Evolutionary conservation across 2,113 vertebrate species (phyloP), one percentile per base, ranked within the genome.

Genomic region (Mellivora capensis): DNA sequence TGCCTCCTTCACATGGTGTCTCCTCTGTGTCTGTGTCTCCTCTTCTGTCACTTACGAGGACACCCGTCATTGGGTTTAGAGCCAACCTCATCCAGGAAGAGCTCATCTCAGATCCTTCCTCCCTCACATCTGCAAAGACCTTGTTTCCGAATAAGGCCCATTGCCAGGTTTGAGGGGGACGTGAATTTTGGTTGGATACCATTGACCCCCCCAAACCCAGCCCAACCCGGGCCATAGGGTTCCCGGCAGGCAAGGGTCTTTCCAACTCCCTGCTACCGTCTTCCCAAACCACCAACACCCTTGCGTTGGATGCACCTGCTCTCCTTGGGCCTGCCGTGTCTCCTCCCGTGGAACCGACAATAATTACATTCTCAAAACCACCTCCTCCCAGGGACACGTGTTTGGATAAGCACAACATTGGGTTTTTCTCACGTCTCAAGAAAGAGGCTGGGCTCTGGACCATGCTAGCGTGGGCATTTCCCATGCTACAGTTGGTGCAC

Each of bases 191-290:
- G 47, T 34, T 5, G 2, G 23, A 3, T 14, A 12, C 23, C 34
- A 1, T 7, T 37, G 14, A 13, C 20, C 34, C 49, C 34, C 49
- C 23, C 12, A 23, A 20, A 14, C 8, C 1, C 13, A 13, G 34
- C 8, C 0, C 20, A 17, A 20, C 31, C 10, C 39, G 14, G 37
- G 18, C n/a, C n/a, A 0, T 0, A 2, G 0, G n/a, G 47, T 11
- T 12, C 3, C 76, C 2, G 0, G 17, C 2, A 3, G 10, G 34
- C 8, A 18, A 62, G 57, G 1, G 23, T 5, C 3, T 27, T 62
- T 14, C 18, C 18, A 0, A 7, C 1, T 23, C 3, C 31, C 2
- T 77, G 39, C 29, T 4, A 2, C 39, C 31, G 0, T 20, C 39
- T 62, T 44, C 39, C 39, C 71, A 47, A n/a, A 27, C 18, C 6